Evolutionary conservation across 2,113 vertebrate genomes (phyloP), one percentile per base, ranked within the genome.

Genomic region (Trinectes maculatus): DNA sequence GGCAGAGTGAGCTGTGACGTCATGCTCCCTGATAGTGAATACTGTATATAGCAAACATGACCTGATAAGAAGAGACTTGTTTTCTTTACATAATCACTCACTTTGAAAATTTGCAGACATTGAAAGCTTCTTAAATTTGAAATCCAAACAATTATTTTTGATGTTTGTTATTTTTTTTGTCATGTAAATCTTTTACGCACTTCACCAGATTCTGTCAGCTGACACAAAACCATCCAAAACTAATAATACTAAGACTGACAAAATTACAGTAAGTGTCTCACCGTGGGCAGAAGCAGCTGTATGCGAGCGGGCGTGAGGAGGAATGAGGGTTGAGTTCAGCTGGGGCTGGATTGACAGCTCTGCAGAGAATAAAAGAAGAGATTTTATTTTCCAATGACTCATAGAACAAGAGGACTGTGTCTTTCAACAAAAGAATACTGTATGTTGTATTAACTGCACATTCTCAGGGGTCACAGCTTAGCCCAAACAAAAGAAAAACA

Each of bases 311-410:
- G 95, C 95, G 85, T 98, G 96, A 89, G 95, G 94, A 91, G 96
- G 96, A 90, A 98, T 96, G 88, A 98, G 95, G 81, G 94, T 94
- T 28, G 96, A 95, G 87, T 96, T 96, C 90, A 98, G 92, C 92
- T 96, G 93, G 76, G 96, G 96, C 83, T 97, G 97, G 93, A 96
- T 98, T 61, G 95, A 96, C 89, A 98, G 90, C 92, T 98, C 96
- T 98, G 91, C 65, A 87, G 43, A 53, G 25, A 59, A 74, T 16
- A 42, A 80, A 33, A 73, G 2, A 71, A 16, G 26, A 47, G 40
- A 28, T 56, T 37, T 25, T 29, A 53, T 57, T 61, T 19, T 9
- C 31, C 2, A 9, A 11, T 40, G 48, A 80, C 36, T 80, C 67
- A 58, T 1, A 9, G 0, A 28, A 54, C 43, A 21, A 54, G 48